Percentiles rank a stretch among this genome's conserved stretches.
These are phyloP conservation scores for Bos javanicus DNA, from an alignment of 2,113 vertebrate genomes.

Conservation along the genomic window DNA sequence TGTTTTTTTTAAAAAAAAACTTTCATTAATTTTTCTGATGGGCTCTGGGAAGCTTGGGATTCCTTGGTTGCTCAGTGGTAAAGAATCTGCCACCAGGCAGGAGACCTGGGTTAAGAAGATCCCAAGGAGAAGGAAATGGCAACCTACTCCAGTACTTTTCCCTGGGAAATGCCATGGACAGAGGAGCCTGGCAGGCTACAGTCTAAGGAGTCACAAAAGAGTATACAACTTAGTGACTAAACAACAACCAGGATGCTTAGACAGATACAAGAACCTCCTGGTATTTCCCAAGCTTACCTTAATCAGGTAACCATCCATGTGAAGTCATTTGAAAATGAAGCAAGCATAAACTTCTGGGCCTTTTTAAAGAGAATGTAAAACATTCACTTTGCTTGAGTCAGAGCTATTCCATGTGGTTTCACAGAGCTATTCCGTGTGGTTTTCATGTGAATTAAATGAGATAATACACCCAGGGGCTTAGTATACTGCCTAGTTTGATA, in stretches of 20 bases:
- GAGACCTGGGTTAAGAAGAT: background rate
- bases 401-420: background rate
- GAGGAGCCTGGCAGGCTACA: background rate
- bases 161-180: background rate
- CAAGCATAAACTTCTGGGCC: background rate
- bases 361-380: background rate
- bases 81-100: background rate
- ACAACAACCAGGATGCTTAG: background rate
- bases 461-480: background rate
- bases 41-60: background rate
- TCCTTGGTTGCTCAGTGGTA: background rate
- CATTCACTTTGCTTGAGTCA: background rate
- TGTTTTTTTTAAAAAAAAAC: background rate
- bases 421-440: background rate
- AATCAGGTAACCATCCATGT: background rate
- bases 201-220: background rate
- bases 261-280: background rate
- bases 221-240: background rate
- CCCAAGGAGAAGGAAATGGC: background rate
- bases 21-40: background rate
- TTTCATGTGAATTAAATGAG: background rate
- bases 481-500: background rate
- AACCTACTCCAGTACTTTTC: background rate
- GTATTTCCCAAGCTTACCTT: background rate
- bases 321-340: background rate